These are phyloP conservation scores for Phortica variegata DNA, from an alignment of 1,140 invertebrate genomes.

Conservation along the genomic window DNA sequence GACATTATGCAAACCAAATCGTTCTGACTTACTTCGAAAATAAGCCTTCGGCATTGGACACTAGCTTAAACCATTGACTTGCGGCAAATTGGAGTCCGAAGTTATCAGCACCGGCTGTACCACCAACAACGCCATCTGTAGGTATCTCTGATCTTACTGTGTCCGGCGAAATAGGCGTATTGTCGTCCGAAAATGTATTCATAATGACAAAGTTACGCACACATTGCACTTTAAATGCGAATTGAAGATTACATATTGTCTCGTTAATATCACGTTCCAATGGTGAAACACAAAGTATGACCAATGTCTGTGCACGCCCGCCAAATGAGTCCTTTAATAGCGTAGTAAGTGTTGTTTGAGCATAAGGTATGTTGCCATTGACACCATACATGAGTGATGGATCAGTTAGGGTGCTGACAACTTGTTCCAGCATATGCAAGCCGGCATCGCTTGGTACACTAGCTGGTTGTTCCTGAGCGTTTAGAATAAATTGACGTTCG, in stretches of 20 bases:
- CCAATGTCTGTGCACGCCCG: slow-evolving; percentile 67
- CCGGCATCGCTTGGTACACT: slow-evolving; percentile 59
- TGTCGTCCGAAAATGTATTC: slow-evolving; percentile 68
- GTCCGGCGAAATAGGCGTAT: slow-evolving; percentile 61
- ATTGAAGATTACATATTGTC: slow-evolving; percentile 65
- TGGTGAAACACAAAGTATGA: slow-evolving; percentile 67
- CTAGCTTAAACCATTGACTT: slow-evolving; percentile 77
- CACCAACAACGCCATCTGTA: background rate
- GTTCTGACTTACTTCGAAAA: slow-evolving; percentile 67
- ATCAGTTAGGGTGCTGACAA: slow-evolving; percentile 64
- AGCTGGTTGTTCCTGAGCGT: slow-evolving; percentile 51
- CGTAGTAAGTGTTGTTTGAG: slow-evolving; percentile 66
- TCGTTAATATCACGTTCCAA: slow-evolving; percentile 64
- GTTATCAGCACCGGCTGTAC: slow-evolving; percentile 44
- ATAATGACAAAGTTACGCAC: slow-evolving; percentile 69
- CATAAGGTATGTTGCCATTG: slow-evolving; percentile 61
- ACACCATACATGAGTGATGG: slow-evolving; percentile 60
- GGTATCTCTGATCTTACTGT: slow-evolving; percentile 10
- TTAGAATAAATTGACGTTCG: slow-evolving; percentile 59
- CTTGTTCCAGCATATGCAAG: slow-evolving; percentile 64
- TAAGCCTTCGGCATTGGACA: slow-evolving; percentile 79
- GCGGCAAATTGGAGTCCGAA: slow-evolving; percentile 80
- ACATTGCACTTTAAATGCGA: slow-evolving; percentile 63
- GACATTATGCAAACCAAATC: too few relatives aligned
- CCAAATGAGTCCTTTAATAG: slow-evolving; percentile 70